phyloP scores from a whole-genome alignment of 2,113 vertebrate genomes.

The Pelusios castaneus region DNA sequence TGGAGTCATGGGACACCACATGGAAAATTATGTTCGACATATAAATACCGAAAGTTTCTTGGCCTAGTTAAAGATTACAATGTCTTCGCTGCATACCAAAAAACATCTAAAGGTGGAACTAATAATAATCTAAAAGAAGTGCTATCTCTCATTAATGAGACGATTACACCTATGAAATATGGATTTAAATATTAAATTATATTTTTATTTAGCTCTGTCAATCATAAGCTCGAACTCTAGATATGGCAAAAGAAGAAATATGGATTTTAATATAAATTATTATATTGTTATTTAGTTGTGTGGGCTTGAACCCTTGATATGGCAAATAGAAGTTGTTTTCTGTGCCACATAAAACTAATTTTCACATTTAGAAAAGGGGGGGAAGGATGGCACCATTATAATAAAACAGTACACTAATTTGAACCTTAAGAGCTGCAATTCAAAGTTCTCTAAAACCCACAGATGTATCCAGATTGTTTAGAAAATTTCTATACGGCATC shows the following conservation, averaged over 20 bases:
- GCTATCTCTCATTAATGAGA: conserved; percentile 19
- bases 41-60: conserved; percentile 19
- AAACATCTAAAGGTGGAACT: conserved; percentile 38
- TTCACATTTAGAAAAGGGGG: neutral
- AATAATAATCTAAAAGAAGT: conserved; percentile 34
- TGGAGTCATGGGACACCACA: conserved; percentile 36
- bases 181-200: conserved; percentile 35
- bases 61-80: conserved; percentile 2
- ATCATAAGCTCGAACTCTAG: conserved; percentile 30
- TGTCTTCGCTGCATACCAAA: neutral
- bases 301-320: conserved; percentile 35
- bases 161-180: conserved; percentile 36
- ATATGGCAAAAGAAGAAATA: conserved; percentile 49
- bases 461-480: conserved; percentile 54
- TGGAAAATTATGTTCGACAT: conserved; percentile 14
- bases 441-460: conserved; percentile 64
- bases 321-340: conserved; percentile 31
- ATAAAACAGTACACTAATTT: neutral
- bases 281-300: conserved; percentile 16
- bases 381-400: neutral
- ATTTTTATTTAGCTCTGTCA: conserved; percentile 21
- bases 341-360: neutral
- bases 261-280: conserved; percentile 24
- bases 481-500: conserved; percentile 41
- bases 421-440: neutral